Conservation (phyloP, 1,140 invertebrate genomes). For the Carposina sasakii region DNA sequence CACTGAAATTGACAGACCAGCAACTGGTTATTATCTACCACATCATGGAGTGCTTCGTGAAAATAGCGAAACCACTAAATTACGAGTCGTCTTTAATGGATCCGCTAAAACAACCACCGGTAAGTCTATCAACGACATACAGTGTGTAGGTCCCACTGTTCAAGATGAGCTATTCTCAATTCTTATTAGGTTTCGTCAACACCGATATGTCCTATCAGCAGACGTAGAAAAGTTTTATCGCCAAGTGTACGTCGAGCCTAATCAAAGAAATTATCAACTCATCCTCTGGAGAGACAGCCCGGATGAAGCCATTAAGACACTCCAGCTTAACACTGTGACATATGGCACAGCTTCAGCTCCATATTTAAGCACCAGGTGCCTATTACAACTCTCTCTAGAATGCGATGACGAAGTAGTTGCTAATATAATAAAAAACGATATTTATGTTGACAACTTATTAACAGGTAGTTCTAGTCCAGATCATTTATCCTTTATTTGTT, state of each 20-base stretch:
- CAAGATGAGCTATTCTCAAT: constrained; percentile 42
- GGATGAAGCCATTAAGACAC: background rate
- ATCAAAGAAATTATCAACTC: constrained; percentile 24
- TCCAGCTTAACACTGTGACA: constrained; percentile 16
- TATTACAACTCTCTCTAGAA: constrained; percentile 12
- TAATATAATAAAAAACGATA: constrained; percentile 28
- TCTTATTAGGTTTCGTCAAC: constrained; percentile 27
- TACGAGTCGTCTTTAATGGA: constrained; percentile 45
- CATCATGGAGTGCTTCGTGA: constrained; percentile 36
- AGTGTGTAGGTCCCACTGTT: constrained; percentile 38
- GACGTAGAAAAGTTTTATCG: constrained; percentile 39
- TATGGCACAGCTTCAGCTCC: constrained; percentile 20
- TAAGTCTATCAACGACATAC: constrained; percentile 39
- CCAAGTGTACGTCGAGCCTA: constrained; percentile 21
- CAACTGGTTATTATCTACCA: no score
- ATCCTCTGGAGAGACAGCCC: constrained; percentile 18
- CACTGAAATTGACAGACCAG: no score
- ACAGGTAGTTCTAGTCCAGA: constrained; percentile 34
- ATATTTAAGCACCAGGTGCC: constrained; percentile 14
- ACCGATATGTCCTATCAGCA: constrained; percentile 21
- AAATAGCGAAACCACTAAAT: constrained; percentile 26
- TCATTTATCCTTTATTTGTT: constrained; percentile 27
- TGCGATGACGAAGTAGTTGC: constrained; percentile 2
- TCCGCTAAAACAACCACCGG: constrained; percentile 31
- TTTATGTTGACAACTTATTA: constrained; percentile 58